phyloP scores from a whole-genome alignment of 2,797 vertebrate species.

The Tadarida brasiliensis region DNA sequence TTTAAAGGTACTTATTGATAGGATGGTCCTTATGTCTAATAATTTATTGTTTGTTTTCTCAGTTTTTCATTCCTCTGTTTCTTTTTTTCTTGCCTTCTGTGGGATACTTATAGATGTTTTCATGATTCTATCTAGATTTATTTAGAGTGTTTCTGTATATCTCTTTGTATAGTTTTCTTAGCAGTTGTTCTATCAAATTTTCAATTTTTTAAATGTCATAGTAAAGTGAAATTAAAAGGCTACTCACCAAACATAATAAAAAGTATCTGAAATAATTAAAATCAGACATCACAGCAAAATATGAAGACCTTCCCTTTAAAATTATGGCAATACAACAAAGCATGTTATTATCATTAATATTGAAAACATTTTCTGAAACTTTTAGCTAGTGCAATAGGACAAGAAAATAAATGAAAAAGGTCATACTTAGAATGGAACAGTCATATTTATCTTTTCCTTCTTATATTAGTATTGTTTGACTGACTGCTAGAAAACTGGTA shows the following conservation, averaged over 20 bases:
- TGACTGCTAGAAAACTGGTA: background rate
- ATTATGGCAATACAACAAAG: background rate
- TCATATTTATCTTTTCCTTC: background rate
- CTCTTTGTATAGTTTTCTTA: background rate
- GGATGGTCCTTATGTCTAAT: background rate
- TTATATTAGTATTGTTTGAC: background rate
- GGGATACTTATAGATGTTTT: background rate
- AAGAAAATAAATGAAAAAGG: slow-evolving; percentile 12
- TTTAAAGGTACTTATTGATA: background rate
- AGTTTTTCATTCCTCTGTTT: background rate
- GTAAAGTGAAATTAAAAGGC: background rate
- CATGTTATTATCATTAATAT: background rate
- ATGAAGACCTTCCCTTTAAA: background rate
- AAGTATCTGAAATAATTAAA: background rate
- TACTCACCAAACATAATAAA: background rate
- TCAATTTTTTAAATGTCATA: background rate
- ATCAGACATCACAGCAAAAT: background rate
- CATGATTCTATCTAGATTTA: background rate
- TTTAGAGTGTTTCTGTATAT: background rate
- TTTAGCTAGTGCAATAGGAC: background rate
- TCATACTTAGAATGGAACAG: background rate
- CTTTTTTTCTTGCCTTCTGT: background rate
- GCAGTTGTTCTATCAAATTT: background rate
- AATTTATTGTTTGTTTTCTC: background rate
- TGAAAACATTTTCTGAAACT: background rate